Percentiles rank a stretch among this genome's conserved stretches.
phyloP scores from a whole-genome alignment of 1,140 invertebrate genomes.

The Philopotamus ludificatus region DNA sequence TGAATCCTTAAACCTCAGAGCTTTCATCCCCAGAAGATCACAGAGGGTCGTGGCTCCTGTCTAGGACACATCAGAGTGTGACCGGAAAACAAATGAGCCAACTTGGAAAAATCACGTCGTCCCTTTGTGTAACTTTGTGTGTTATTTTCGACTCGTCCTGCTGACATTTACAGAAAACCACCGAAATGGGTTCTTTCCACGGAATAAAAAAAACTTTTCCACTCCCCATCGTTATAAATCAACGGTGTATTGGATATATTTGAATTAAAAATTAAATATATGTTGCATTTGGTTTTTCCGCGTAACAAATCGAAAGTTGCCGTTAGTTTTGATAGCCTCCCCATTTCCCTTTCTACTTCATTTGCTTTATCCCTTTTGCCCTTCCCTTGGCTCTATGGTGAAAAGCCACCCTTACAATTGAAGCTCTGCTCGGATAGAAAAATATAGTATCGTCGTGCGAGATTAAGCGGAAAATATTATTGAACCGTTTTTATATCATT shows the following conservation, averaged over 20 bases:
- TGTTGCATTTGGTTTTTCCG: not conserved
- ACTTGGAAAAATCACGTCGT: conserved; percentile 19
- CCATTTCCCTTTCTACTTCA: conserved; percentile 15
- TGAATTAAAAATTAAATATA: not conserved
- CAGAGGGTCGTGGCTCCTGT: conserved; percentile 4
- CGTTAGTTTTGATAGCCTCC: not conserved
- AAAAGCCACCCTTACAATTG: not conserved
- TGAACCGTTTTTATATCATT: not conserved
- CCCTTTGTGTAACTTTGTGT: conserved; percentile 29
- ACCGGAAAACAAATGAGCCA: conserved; percentile 30
- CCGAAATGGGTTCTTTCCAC: conserved; percentile 7
- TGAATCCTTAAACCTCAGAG: not conserved
- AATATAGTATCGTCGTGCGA: not conserved
- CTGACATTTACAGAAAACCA: conserved; percentile 1
- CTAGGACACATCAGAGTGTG: conserved; percentile 30
- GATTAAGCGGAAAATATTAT: conserved; percentile 9
- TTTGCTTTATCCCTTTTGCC: conserved; percentile 7
- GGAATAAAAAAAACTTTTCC: conserved; percentile 1
- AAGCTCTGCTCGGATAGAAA: not conserved
- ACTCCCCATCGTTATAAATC: not conserved
- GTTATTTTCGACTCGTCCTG: conserved; percentile 12
- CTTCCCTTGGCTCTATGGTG: not conserved
- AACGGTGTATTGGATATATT: not conserved
- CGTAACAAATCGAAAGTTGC: conserved; percentile 3
- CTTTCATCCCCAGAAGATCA: conserved; percentile 12